Conservation (phyloP, 2,797 vertebrate genomes). For the Cryptoblepharus egeriae region DNA sequence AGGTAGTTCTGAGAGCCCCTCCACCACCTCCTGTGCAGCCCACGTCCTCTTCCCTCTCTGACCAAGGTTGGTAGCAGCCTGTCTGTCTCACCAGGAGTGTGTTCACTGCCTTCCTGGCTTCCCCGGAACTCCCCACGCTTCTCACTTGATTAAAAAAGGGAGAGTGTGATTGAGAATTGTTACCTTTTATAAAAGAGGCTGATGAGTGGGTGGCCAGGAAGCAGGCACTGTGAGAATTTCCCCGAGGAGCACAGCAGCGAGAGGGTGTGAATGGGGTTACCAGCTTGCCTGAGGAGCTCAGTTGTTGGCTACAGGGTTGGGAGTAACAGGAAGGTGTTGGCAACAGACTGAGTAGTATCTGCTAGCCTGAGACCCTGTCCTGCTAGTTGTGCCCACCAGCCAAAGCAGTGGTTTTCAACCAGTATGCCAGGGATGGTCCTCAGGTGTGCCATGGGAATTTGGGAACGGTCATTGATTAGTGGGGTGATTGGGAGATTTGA, state of each 20-base stretch:
- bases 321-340: neutral
- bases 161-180: neutral
- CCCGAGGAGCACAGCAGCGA: neutral
- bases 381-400: too few relatives aligned
- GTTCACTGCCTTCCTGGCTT: neutral
- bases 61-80: neutral
- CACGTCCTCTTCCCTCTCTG: neutral
- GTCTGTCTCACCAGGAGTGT: neutral
- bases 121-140: constrained; percentile 5
- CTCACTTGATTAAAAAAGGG: constrained; percentile 38
- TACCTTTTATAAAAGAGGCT: constrained; percentile 25
- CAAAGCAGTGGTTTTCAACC: too few relatives aligned
- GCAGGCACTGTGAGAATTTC: constrained; percentile 33
- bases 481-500: too few relatives aligned
- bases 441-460: too few relatives aligned
- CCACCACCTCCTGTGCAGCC: neutral
- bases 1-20: too few relatives aligned
- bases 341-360: neutral
- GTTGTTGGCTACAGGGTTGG: neutral
- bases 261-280: constrained; percentile 7
- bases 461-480: too few relatives aligned
- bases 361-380: too few relatives aligned
- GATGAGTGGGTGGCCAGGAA: constrained; percentile 37
- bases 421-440: too few relatives aligned
- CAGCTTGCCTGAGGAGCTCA: neutral